Evolutionary conservation across 2,113 vertebrate genomes (phyloP), one percentile per base, ranked within the genome.

Genomic region (Bombycilla garrulus): DNA sequence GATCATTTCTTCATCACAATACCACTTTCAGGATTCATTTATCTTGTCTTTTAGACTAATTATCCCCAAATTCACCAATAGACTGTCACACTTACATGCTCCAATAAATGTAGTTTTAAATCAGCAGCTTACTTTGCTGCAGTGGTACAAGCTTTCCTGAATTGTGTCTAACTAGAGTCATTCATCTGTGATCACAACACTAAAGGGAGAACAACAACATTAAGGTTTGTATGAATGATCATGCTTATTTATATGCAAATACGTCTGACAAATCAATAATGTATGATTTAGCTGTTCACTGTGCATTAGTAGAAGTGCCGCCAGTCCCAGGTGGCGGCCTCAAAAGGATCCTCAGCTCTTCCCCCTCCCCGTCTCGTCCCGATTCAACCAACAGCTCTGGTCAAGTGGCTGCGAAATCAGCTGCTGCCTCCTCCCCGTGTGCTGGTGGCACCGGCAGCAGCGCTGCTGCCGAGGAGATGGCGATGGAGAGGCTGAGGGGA

Each of bases 31-130:
- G 98, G 98, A 98, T 99, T 99, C 98, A 98, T 99, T 99, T 99
- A 98, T 99, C 99, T 99, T 99, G 98, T 99, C 98, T 98, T 97
- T 97, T 98, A 98, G 98, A 98, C 98, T 99, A 98, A 98, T 98
- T 98, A 98, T 98, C 98, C 96, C 92, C 97, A 97, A 98, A 98
- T 98, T 98, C 97, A 96, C 98, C 97, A 98, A 98, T 98, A 98
- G 98, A 97, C 98, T 98, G 98, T 98, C 98, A 98, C 98, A 98
- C 98, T 98, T 98, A 98, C 98, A 99, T 98, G 98, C 98, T 96
- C 97, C 98, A 98, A 98, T 98, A 98, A 98, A 98, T 98, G 98
- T 97, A 98, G 97, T 98, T 98, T 98, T 98, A 98, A 98, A 98
- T 98, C 98, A 98, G 98, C 96, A 65, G 60, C 98, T 97, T 97